These are phyloP conservation scores for Centrocercus urophasianus DNA, from an alignment of 2,113 vertebrate species.

Conservation along the genomic window DNA sequence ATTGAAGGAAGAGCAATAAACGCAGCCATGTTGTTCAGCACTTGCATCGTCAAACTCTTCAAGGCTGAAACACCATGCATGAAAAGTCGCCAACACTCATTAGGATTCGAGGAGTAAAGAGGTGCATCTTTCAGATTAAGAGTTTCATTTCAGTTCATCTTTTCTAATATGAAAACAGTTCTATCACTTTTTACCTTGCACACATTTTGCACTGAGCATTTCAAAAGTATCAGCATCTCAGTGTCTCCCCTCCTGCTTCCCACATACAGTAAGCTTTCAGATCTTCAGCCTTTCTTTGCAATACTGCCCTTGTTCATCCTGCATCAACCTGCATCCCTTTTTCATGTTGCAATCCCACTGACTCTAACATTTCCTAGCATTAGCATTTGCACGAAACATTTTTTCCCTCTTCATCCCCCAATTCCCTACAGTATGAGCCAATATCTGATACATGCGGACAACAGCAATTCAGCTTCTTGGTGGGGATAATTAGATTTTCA, in stretches of 20 bases:
- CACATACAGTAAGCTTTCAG: background rate
- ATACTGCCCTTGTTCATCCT: too few species aligned
- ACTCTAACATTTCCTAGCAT: background rate
- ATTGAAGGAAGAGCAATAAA: slow-evolving; percentile 94
- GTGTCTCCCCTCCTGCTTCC: background rate
- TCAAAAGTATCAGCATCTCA: accelerated
- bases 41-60: slow-evolving; percentile 94
- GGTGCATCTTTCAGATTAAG: background rate
- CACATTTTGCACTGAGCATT: background rate
- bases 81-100: background rate
- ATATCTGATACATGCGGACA: background rate
- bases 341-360: background rate
- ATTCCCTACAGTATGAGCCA: background rate
- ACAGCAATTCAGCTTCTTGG: background rate
- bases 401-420: background rate
- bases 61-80: slow-evolving; percentile 81
- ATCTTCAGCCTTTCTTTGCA: background rate
- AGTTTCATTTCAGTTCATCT: background rate
- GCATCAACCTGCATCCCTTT: background rate
- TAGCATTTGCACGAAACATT: background rate
- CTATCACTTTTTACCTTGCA: background rate
- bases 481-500: background rate
- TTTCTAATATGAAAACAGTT: background rate
- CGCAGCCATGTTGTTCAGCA: slow-evolving; percentile 94
- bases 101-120: background rate